These are phyloP conservation scores for Eptatretus burgeri DNA, from an alignment of 2,113 vertebrate genomes.

Conservation along the genomic window DNA sequence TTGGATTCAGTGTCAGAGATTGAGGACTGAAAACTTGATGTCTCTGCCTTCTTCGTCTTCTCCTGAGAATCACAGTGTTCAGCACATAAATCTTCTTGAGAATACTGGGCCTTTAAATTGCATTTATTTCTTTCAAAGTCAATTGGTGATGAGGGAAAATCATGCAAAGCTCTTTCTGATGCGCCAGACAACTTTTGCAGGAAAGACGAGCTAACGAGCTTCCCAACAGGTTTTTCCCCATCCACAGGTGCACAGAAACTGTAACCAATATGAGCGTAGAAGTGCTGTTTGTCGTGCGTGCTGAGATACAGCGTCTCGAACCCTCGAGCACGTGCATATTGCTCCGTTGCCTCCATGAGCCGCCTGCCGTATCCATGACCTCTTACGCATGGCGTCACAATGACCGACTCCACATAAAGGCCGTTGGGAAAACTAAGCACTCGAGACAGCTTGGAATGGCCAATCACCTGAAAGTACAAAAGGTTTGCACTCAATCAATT, in stretches of 20 bases:
- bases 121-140: no score
- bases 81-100: no score
- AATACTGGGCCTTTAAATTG: no score
- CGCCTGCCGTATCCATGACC: constrained; percentile 45
- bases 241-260: constrained; percentile 37
- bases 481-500: not conserved
- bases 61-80: no score
- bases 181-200: constrained; percentile 25
- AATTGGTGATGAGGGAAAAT: no score
- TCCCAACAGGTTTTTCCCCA: constrained; percentile 28
- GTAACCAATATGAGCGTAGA: constrained; percentile 59
- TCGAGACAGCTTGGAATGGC: constrained; percentile 41
- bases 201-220: constrained; percentile 21
- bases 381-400: constrained; percentile 31
- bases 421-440: constrained; percentile 24
- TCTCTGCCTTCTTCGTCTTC: no score
- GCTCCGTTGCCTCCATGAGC: constrained; percentile 49
- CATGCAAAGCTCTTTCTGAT: not conserved
- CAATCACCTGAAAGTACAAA: constrained; percentile 24
- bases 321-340: constrained; percentile 26
- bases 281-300: constrained; percentile 61
- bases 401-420: constrained; percentile 62
- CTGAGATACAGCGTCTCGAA: constrained; percentile 39
- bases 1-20: no score
- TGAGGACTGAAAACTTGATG: no score